Percentiles rank a stretch among this genome's conserved stretches.
Evolutionary conservation across 2,888 invertebrate genomes (phyloP).

Genomic region (Drosophila incognita): DNA sequence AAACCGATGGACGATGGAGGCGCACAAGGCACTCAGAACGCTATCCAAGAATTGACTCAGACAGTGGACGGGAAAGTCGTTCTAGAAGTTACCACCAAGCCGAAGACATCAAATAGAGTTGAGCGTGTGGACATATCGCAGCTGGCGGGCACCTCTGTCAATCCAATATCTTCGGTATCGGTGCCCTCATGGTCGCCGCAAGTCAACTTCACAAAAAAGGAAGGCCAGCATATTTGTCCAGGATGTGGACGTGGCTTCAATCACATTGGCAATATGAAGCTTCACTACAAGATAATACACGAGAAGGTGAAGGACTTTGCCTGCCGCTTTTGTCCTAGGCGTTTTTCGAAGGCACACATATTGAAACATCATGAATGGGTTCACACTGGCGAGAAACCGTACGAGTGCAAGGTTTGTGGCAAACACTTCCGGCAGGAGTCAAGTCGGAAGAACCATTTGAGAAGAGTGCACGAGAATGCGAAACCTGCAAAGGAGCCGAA

Average conservation of each 20-base stretch:
- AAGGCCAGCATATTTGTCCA: constrained; percentile 82
- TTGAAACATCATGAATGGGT: constrained; percentile 83
- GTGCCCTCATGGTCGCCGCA: constrained; percentile 82
- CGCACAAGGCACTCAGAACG: neutral
- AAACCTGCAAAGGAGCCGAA: constrained; percentile 54
- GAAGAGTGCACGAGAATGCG: constrained; percentile 73
- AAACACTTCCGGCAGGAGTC: constrained; percentile 81
- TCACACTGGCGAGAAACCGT: constrained; percentile 83
- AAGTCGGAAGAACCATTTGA: constrained; percentile 79
- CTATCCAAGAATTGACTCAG: neutral
- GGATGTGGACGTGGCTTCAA: constrained; percentile 83
- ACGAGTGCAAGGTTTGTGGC: constrained; percentile 77
- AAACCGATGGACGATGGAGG: constrained; percentile 12
- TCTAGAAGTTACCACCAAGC: constrained; percentile 44
- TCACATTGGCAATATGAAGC: constrained; percentile 79
- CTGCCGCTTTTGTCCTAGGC: constrained; percentile 82
- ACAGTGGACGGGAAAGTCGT: constrained; percentile 4
- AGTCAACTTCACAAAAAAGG: constrained; percentile 82
- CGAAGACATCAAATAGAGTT: constrained; percentile 71
- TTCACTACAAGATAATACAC: constrained; percentile 83
- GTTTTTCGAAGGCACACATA: constrained; percentile 82
- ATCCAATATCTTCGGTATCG: constrained; percentile 80
- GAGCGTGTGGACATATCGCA: constrained; percentile 81
- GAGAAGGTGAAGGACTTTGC: constrained; percentile 83
- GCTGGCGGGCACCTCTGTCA: constrained; percentile 79